These are phyloP conservation scores for Microplitis mediator DNA, from an alignment of 1,140 invertebrate species.

Conservation along the genomic window DNA sequence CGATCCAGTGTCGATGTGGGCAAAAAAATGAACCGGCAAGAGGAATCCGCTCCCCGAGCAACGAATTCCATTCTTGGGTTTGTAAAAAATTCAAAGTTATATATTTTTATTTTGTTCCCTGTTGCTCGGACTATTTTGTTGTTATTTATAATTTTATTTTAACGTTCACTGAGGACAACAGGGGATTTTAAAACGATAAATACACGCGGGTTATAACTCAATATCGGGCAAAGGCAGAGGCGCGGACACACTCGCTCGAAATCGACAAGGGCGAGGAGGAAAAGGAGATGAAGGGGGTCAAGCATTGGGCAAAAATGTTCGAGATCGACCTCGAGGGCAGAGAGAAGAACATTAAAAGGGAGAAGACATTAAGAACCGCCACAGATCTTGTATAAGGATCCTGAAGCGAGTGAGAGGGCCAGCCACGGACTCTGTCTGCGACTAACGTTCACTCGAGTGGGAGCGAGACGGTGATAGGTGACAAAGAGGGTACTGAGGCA, in stretches of 20 bases:
- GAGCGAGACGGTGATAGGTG: conserved; percentile 5
- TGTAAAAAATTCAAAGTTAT: no score
- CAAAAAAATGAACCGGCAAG: no score
- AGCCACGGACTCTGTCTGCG: conserved; percentile 24
- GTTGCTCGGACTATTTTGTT: conserved; percentile 12
- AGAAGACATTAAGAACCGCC: conserved; percentile 62
- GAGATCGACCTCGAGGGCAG: conserved; percentile 59
- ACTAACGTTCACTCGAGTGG: not conserved
- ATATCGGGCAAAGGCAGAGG: conserved; percentile 46
- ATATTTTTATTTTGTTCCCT: conserved; percentile 8
- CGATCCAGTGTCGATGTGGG: no score
- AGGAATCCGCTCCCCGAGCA: no score
- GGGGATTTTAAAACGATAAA: conserved; percentile 56
- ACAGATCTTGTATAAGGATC: conserved; percentile 54
- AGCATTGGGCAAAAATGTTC: conserved; percentile 53
- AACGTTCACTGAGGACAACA: conserved; percentile 31
- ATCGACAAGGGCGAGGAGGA: not conserved
- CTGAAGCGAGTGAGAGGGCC: conserved; percentile 27
- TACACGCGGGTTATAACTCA: conserved; percentile 57
- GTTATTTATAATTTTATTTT: conserved; percentile 16
- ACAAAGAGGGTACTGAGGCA: conserved; percentile 27
- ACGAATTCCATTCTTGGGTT: no score
- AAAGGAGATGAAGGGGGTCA: not conserved
- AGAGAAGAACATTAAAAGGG: conserved; percentile 59
- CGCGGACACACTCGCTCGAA: not conserved